Base-by-base conservation (phyloP, 2,888 invertebrate genomes). In the Eristalis arbustorum region DNA sequence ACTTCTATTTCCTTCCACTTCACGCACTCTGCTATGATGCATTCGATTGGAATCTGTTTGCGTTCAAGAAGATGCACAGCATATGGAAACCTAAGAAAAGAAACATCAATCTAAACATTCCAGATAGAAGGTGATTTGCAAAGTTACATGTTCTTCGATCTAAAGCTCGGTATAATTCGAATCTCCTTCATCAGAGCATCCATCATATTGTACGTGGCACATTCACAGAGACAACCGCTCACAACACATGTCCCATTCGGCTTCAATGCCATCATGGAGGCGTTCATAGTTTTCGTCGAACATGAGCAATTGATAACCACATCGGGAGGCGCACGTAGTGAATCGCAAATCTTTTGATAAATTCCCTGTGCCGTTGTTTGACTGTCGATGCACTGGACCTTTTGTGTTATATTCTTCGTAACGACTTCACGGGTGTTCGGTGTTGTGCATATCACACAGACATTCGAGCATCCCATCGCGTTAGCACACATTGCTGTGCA, bases 151-250 rank as follows among this genome's bases (percentile, higher is more conserved):
- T 91, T 92, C 14, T 89, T 89, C 3, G 90, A 90, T 0, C 92
- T 90, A 82, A 91, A 91, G 62, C 91, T 91, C 4, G 91, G 90
- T 49, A 90, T 73, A 3, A 92, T 76, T 6, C 87, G 88, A 8
- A 92, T 89, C 75, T 92, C 91, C 67, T 92, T 92, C 90, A 91
- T 91, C 0, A 92, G 79, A 2, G 91, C 88, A 14, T 91, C 90
- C 8, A 92, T 78, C 0, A 91, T 89, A 88, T 91, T 92, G 37
- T 91, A 90, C 64, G 89, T 89, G 34, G 90, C 91, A 75, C 91
- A 90, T 72, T 92, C 91, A 0, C 89, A 81, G n/a, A 90, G 90
- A 56, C 91, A 91, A 49, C 92, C 91, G 6, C 91, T 88, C 28
- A 92, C 71, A 0, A 92, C 89, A 80, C 91, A 91, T 0, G 88